Evolutionary conservation across 1,140 invertebrate species (phyloP).

Genomic region (Oppia nitens): DNA sequence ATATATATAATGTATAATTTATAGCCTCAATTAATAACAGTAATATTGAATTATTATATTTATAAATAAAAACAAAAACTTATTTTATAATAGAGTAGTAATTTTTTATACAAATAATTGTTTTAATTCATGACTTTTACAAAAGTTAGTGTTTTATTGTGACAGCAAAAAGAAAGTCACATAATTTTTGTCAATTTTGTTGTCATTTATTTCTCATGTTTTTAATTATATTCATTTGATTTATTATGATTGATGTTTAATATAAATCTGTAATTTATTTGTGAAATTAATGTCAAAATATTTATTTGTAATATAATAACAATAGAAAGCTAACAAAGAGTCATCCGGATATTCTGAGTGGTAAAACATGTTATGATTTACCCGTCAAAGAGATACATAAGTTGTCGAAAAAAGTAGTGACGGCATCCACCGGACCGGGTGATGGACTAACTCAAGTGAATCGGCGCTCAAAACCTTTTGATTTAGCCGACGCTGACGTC

Average conservation of each 20-base stretch:
- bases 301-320: constrained; percentile 1
- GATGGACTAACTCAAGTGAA: constrained; percentile 52
- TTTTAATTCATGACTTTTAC: too few relatives aligned
- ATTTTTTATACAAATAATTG: too few relatives aligned
- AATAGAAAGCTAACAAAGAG: constrained; percentile 23
- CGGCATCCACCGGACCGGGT: constrained; percentile 54
- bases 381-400: constrained; percentile 38
- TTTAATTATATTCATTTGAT: not conserved
- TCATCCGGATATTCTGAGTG: constrained; percentile 27
- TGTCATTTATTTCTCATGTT: not conserved
- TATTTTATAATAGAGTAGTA: too few relatives aligned
- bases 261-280: constrained; percentile 2
- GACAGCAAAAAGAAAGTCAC: not conserved
- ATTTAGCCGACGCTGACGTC: constrained; percentile 45
- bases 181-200: not conserved
- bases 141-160: too few relatives aligned
- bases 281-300: too few relatives aligned
- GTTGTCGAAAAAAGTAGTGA: constrained; percentile 33
- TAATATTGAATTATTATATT: too few relatives aligned
- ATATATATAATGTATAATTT: too few relatives aligned
- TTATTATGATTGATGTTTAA: constrained; percentile 10
- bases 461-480: constrained; percentile 26
- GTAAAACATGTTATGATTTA: constrained; percentile 26
- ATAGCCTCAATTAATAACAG: too few relatives aligned
- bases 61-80: too few relatives aligned